Evolutionary conservation across 2,113 vertebrate genomes (phyloP).

Genomic region (Notechis scutatus): DNA sequence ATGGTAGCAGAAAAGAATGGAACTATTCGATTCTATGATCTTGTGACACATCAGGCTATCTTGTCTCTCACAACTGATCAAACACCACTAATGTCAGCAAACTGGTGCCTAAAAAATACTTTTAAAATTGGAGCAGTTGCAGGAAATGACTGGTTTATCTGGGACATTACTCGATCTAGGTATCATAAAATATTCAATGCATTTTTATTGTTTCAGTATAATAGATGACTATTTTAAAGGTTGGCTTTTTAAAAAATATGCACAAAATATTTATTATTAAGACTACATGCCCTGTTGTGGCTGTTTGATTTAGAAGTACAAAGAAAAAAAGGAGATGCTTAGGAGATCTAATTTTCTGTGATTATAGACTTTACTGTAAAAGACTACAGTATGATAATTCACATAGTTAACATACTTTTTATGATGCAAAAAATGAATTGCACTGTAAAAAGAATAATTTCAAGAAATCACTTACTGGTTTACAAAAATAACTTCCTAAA

Average conservation of each 20-base stretch:
- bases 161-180: conserved; percentile 95
- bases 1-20: conserved; percentile 97
- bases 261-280: not conserved
- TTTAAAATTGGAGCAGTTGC: conserved; percentile 93
- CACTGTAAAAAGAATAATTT: not conserved
- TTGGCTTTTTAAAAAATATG: not conserved
- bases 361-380: not conserved
- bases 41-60: conserved; percentile 89
- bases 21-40: conserved; percentile 90
- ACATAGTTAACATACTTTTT: not conserved
- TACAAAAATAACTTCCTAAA: not conserved
- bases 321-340: not conserved
- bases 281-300: not conserved
- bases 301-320: not conserved
- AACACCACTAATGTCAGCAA: conserved; percentile 86
- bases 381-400: not conserved
- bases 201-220: not conserved
- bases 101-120: conserved; percentile 93
- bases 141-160: conserved; percentile 94
- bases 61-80: conserved; percentile 90
- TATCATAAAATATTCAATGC: conserved; percentile 52
- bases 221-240: not conserved
- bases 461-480: not conserved
- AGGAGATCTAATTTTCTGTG: not conserved
- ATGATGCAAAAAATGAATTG: not conserved